Evolutionary conservation across 2,113 vertebrate species (phyloP), one percentile per base, ranked within the genome.

Genomic region (Calonectris borealis): DNA sequence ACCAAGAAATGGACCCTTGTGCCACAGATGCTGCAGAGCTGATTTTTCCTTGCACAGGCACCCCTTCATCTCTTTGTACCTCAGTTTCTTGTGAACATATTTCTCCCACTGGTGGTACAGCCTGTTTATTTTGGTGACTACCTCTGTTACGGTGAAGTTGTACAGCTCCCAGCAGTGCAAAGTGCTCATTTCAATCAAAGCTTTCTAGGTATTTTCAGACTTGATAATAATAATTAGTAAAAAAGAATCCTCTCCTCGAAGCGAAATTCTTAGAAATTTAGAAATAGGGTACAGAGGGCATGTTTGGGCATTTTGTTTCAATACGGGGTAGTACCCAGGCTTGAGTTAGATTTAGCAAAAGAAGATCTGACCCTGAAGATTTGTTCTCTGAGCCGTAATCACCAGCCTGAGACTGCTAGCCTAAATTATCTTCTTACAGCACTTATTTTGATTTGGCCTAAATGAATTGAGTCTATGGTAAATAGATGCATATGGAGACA

Each of bases 381-480:
- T 90, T 68, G 72, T 83, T 92, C 5, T 13, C 57, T 66, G 71
- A 76, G 22, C 75, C 3, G 3, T 75, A 85, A 81, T 93, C 60
- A 71, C 75, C 82, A 93, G 31, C 22, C 62, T 90, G 92, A 86
- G 78, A 62, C 60, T 73, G 70, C 61, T 79, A 91, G 36, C 29
- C 54, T 93, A 93, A 96, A 97, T 96, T 87, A 80, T 95, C 85
- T 92, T 77, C 90, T 94, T 94, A 81, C 81, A 96, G 93, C 86
- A 93, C 88, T 92, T 93, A 92, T 89, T 96, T 93, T 96, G 92
- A 68, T 95, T 96, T 96, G 93, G 88, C 61, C 91, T 95, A 89
- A 88, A 96, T 96, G 81, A 97, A 95, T 86, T 93, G 58, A 76
- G 42, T 96, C 54, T 77, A 40, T 75, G 71, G 94, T 92, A 91